Conservation (phyloP, 2,888 invertebrate species). For the Mylabris sibirica region DNA sequence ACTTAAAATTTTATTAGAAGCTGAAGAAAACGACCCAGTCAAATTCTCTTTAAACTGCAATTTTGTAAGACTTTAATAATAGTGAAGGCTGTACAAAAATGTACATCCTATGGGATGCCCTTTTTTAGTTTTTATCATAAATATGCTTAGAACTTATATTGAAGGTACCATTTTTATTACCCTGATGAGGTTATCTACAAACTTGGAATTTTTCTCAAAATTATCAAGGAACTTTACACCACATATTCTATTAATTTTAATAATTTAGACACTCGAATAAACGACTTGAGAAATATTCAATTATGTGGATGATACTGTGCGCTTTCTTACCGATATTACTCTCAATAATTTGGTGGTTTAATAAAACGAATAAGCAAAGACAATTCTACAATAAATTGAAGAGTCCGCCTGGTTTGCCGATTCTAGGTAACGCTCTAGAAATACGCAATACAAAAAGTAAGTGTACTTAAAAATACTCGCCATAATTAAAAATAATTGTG, state of each 20-base stretch:
- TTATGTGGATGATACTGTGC: neutral
- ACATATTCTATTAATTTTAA: neutral
- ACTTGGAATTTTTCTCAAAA: neutral
- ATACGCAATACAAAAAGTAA: neutral
- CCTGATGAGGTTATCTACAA: neutral
- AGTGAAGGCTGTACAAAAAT: too few species aligned
- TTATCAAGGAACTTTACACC: conserved; percentile 1
- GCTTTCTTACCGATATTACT: neutral
- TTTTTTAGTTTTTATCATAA: too few species aligned
- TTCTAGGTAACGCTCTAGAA: neutral
- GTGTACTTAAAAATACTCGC: neutral
- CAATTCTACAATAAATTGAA: neutral
- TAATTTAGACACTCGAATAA: neutral
- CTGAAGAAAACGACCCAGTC: too few species aligned
- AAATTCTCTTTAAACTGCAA: neutral
- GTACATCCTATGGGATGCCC: too few species aligned
- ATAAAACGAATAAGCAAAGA: neutral
- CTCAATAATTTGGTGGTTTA: neutral
- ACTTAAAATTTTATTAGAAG: neutral
- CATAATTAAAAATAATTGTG: neutral
- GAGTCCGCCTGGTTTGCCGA: neutral
- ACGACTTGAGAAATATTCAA: too few species aligned
- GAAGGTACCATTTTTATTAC: neutral
- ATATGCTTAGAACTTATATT: too few species aligned
- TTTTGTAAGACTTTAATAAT: too few species aligned